Evolutionary conservation across 2,113 vertebrate species (phyloP).

Genomic region (Melanocharis versteri): DNA sequence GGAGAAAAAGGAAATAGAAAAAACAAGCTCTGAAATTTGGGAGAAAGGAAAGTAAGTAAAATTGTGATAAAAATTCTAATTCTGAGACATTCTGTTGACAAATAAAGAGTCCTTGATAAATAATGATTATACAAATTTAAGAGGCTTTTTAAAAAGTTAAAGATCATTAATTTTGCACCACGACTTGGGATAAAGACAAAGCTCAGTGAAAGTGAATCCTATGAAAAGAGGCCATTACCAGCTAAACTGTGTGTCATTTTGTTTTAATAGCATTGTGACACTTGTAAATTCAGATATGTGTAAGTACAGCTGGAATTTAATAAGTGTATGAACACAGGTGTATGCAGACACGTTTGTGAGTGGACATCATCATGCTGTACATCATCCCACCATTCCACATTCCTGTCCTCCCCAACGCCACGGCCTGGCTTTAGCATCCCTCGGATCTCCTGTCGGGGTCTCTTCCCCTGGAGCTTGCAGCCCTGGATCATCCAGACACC

Average conservation of each 20-base stretch:
- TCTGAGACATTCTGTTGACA: not conserved
- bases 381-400: accelerated
- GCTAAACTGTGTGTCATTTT: not conserved
- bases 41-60: not conserved
- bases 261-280: not conserved
- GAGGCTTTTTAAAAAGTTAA: not conserved
- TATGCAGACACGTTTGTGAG: not conserved
- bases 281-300: not conserved
- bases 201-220: not conserved
- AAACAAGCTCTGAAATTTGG: not conserved
- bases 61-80: not conserved
- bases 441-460: accelerated
- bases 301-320: not conserved
- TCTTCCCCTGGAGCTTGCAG: not conserved
- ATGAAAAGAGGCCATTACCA: not conserved
- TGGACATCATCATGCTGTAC: not conserved
- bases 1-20: not conserved
- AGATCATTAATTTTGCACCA: not conserved
- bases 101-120: not conserved
- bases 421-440: not conserved
- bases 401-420: not conserved
- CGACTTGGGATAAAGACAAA: not conserved
- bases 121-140: not conserved
- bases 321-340: not conserved
- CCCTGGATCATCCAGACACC: not conserved